Evolutionary conservation across 2,113 vertebrate genomes (phyloP), one percentile per base, ranked within the genome.

Genomic region (Cephalopterus ornatus): DNA sequence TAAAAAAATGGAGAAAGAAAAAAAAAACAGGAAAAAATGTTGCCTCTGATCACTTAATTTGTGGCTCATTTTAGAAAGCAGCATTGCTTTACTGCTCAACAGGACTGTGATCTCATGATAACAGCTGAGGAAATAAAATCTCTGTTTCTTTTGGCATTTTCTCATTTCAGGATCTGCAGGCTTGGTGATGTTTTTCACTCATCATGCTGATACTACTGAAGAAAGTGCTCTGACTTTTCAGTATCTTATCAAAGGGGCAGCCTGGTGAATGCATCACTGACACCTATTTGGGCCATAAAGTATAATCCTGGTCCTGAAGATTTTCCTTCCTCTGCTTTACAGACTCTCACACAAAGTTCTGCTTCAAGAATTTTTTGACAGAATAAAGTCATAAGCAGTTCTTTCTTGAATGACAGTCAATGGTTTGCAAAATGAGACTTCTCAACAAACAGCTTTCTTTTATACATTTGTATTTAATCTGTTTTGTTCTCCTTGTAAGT

Each of bases 101-200:
- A 78, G 39, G 44, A 74, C 79, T 78, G 52, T 53, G 83, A 94
- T 91, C 68, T 94, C 83, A 67, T 58, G 53, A 93, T 76, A 94
- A 85, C 82, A 94, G 90, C 83, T 95, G 85, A 96, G 70, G 85
- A 93, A 97, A 93, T 86, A 86, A 91, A 93, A 93, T 61, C 83
- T 82, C 32, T 90, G 76, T 94, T 96, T 94, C 84, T 91, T 94
- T 92, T 94, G 87, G 84, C 77, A 68, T 89, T 93, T 93, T 94
- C 53, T 92, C 70, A 56, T 91, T 94, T 96, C 88, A 75, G 68
- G 62, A 94, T 95, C 79, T 74, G 67, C 55, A 94, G 76, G 41
- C 63, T 88, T 71, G 52, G 68, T 68, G 76, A 84, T 46, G 28
- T 74, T 92, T 96, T 96, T 91, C 61, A 89, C 41, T 88, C 56